Evolutionary conservation across 2,888 invertebrate species (phyloP).

Genomic region (Yponomeuta malinellus): DNA sequence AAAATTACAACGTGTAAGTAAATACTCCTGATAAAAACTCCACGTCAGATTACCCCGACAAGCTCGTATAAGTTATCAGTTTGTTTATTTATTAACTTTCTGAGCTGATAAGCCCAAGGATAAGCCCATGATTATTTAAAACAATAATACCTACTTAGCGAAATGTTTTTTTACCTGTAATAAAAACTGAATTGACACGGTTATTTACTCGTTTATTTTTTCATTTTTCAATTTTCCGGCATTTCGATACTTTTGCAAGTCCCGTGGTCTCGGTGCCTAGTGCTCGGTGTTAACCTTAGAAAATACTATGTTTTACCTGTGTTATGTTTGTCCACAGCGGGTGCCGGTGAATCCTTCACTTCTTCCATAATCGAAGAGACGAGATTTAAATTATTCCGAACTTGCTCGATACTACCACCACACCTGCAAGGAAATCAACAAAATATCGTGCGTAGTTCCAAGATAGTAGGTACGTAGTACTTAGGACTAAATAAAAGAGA

Average conservation of each 20-base stretch:
- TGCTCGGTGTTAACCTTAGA: too few species aligned
- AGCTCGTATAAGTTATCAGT: too few species aligned
- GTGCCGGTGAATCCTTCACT: conserved; percentile 44
- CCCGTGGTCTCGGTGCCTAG: too few species aligned
- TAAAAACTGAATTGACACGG: too few species aligned
- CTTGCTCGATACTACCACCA: conserved; percentile 2
- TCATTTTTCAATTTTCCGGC: too few species aligned
- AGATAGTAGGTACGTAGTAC: too few species aligned
- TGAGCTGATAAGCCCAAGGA: neutral
- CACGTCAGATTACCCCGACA: too few species aligned
- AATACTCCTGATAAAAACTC: too few species aligned
- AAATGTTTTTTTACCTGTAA: neutral
- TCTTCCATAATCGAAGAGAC: conserved; percentile 45
- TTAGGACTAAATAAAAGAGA: too few species aligned
- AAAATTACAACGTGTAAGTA: too few species aligned
- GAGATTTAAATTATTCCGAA: neutral
- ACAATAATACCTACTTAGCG: neutral
- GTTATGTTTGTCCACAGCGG: conserved; percentile 53
- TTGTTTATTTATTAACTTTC: neutral
- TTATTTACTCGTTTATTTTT: too few species aligned
- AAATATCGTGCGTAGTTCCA: neutral
- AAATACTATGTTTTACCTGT: conserved; percentile 42
- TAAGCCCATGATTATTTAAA: neutral
- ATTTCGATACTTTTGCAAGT: too few species aligned
- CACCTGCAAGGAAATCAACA: conserved; percentile 21